These are phyloP conservation scores for Yponomeuta sedellus DNA, from an alignment of 2,888 invertebrate genomes.

Conservation along the genomic window DNA sequence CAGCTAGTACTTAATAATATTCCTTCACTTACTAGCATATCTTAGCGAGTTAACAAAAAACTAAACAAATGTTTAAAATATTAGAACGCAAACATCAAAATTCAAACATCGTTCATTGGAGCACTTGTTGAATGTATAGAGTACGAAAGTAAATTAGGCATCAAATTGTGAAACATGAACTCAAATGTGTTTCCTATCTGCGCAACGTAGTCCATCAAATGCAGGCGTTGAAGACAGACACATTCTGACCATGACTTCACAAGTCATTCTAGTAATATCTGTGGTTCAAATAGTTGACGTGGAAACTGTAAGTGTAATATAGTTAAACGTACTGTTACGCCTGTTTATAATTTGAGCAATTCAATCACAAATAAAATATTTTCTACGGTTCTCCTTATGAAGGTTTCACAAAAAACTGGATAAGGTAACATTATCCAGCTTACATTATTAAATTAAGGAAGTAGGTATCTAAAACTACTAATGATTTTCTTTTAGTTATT, in stretches of 20 bases:
- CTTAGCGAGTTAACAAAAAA: background rate
- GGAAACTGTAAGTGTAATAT: background rate
- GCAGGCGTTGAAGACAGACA: background rate
- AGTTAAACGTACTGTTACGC: too few relatives aligned
- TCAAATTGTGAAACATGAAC: background rate
- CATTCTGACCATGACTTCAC: background rate
- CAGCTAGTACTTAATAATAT: background rate
- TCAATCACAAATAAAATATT: too few relatives aligned
- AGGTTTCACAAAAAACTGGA: too few relatives aligned
- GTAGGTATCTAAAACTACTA: too few relatives aligned
- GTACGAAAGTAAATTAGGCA: background rate
- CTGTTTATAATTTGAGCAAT: too few relatives aligned
- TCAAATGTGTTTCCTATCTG: too few relatives aligned
- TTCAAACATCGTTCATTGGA: background rate
- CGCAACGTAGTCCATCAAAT: background rate
- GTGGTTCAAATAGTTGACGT: background rate
- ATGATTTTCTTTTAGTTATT: constrained; percentile 3
- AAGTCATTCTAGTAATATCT: background rate
- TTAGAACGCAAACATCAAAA: background rate
- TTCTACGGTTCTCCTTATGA: too few relatives aligned
- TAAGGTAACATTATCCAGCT: too few relatives aligned
- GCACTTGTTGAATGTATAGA: too few relatives aligned
- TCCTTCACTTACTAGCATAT: background rate
- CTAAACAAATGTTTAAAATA: background rate
- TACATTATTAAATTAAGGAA: too few relatives aligned